Base-by-base conservation (phyloP, 1,140 invertebrate genomes). In the Caenorhabditis briggsae region DNA sequence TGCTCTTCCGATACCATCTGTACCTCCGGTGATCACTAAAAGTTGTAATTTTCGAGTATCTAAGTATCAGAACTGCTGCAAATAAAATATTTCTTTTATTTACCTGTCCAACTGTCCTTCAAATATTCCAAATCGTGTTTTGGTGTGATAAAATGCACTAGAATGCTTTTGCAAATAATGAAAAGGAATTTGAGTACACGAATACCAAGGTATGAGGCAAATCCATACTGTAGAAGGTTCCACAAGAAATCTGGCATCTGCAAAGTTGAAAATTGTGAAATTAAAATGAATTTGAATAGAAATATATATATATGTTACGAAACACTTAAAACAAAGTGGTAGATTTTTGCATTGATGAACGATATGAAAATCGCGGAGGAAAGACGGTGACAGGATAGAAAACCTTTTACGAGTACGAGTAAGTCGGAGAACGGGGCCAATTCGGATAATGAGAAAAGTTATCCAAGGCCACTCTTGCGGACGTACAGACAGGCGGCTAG, bases 1-100 rank as follows among this genome's bases (percentile, higher is more conserved):
- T 2, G 96, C 96, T 93, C 96, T 96, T n/a, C 96, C 96, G 90
- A 97, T 95, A 11, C 96, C 96, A 94, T 97, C 96, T 7, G 96
- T 97, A 1, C 95, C 95, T 46, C 96, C 96, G 48, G 96, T 97
- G 0, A 97, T 93, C 85, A 97, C 96, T 94, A 93, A 85, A 95
- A 94, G 87, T 91, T 90, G 90, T 59, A 18, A 0, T 56, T 50
- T 70, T 53, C 74, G 12, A 2, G 2, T 11, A 41, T 41, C 6
- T 5, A 23, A 46, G 33, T 25, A n/a, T 59, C 11, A 9, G 58
- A 8, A 48, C 12, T 11, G 11, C 11, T 82, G 12, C 14, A 5
- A 20, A 65, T 46, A 86, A n/a, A 50, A 48, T 61, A 61, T 23
- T 11, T 61, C 33, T 33, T 33, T 58, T 14, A 18, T 82, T 50